A percentile compares a stretch with the other conserved stretches of the same genome.
Evolutionary conservation across 2,797 vertebrate species (phyloP).

Genomic region (Cynopterus sphinx): DNA sequence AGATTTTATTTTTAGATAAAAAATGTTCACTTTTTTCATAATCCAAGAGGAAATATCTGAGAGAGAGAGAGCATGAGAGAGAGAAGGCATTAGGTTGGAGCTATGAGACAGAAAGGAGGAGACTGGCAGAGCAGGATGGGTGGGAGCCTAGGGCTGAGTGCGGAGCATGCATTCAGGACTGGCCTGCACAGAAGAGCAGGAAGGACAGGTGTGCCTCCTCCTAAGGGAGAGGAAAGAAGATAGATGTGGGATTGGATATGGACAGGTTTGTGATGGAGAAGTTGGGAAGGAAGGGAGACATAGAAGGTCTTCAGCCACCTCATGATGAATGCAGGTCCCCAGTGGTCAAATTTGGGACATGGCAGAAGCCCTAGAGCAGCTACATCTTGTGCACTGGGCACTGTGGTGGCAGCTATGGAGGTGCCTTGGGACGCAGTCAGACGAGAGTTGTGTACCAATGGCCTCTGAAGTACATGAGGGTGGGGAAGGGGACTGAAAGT

Average conservation of each 20-base stretch:
- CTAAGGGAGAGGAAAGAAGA: not conserved
- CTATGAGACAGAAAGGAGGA: not conserved
- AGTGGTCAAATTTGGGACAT: not conserved
- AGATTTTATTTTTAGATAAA: constrained; percentile 44
- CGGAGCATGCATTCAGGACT: rapidly evolving
- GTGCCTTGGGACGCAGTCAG: not conserved
- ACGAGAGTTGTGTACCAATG: rapidly evolving
- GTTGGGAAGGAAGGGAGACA: not conserved
- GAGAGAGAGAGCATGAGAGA: not conserved
- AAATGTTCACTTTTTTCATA: constrained; percentile 32
- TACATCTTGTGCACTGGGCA: not conserved
- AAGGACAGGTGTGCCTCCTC: not conserved
- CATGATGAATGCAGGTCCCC: not conserved
- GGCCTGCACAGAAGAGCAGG: not conserved
- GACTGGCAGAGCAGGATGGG: not conserved
- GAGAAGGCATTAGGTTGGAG: not conserved
- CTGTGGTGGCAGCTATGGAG: not conserved
- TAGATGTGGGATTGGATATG: rapidly evolving
- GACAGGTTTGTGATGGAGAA: not conserved
- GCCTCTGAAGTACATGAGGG: not conserved
- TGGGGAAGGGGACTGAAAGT: not conserved
- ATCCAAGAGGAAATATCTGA: not conserved
- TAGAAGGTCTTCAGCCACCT: not conserved
- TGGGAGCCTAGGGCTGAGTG: rapidly evolving
- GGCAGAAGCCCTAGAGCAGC: not conserved